A percentile compares a stretch with the other conserved stretches of the same genome.
These are phyloP conservation scores for Halocaridina rubra DNA, from an alignment of 2,888 invertebrate genomes.

Conservation along the genomic window DNA sequence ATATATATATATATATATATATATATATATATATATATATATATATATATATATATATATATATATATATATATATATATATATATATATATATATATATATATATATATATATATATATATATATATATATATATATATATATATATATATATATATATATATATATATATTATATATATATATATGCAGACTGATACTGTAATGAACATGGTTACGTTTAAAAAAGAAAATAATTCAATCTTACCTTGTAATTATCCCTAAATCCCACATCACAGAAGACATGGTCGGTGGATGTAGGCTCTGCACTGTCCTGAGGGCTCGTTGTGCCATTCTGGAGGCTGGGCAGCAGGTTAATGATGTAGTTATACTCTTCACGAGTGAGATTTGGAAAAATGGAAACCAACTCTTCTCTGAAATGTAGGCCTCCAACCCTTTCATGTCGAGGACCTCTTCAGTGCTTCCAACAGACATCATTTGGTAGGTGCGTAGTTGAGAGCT, in stretches of 20 bases:
- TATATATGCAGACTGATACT: too few species aligned
- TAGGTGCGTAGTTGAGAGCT: neutral
- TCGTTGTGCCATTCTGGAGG: neutral
- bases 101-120: neutral
- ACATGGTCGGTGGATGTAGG: slow-evolving; percentile 17
- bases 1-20: neutral
- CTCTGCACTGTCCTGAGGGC: neutral
- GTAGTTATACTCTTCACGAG: slow-evolving; percentile 15
- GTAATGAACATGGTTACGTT: too few species aligned
- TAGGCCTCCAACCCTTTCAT: slow-evolving; percentile 29
- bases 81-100: neutral
- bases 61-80: too few species aligned
- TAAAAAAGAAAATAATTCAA: too few species aligned
- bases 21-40: neutral
- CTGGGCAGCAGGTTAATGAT: neutral
- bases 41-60: too few species aligned
- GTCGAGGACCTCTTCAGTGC: slow-evolving; percentile 7
- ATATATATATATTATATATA: neutral
- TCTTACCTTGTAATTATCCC: slow-evolving; percentile 43
- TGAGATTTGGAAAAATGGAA: slow-evolving; percentile 31
- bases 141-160: neutral
- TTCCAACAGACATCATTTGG: slow-evolving; percentile 33
- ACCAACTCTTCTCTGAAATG: slow-evolving; percentile 26
- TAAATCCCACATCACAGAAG: slow-evolving; percentile 38
- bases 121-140: neutral